Conservation (phyloP, 2,113 vertebrate genomes). For the Scalopus aquaticus region DNA sequence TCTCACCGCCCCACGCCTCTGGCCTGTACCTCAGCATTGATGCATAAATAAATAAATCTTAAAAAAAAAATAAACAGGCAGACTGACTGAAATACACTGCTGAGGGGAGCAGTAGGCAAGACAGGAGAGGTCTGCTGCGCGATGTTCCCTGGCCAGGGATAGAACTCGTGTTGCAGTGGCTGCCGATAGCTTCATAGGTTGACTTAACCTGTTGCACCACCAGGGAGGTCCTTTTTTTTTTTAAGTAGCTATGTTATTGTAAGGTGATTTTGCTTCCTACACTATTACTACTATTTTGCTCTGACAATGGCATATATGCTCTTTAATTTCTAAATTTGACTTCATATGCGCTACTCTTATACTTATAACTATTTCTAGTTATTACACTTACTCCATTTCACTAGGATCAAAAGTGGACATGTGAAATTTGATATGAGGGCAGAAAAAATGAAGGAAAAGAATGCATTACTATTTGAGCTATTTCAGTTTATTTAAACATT, state of each 20-base stretch:
- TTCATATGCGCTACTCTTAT: conserved; percentile 8
- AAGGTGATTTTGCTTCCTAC: not conserved
- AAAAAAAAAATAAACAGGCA: too few species aligned
- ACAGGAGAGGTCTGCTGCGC: too few species aligned
- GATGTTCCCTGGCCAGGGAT: too few species aligned
- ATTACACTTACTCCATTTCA: conserved; percentile 35
- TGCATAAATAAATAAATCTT: too few species aligned
- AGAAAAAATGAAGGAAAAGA: conserved; percentile 16
- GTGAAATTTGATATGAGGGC: not conserved
- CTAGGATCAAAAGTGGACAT: not conserved
- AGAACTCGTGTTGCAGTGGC: too few species aligned
- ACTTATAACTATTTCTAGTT: not conserved
- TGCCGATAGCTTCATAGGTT: too few species aligned
- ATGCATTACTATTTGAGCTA: not conserved
- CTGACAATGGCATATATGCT: not conserved
- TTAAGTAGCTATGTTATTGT: not conserved
- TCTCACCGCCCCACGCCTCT: too few species aligned
- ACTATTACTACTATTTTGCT: not conserved
- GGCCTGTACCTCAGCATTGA: too few species aligned
- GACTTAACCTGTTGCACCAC: too few species aligned
- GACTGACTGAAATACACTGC: too few species aligned
- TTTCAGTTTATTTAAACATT: not conserved
- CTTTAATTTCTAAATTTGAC: conserved; percentile 34
- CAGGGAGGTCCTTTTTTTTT: too few species aligned
- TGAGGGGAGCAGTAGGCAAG: too few species aligned